Base-by-base conservation (phyloP, 1,140 invertebrate species). In the Drosophila triauraria region DNA sequence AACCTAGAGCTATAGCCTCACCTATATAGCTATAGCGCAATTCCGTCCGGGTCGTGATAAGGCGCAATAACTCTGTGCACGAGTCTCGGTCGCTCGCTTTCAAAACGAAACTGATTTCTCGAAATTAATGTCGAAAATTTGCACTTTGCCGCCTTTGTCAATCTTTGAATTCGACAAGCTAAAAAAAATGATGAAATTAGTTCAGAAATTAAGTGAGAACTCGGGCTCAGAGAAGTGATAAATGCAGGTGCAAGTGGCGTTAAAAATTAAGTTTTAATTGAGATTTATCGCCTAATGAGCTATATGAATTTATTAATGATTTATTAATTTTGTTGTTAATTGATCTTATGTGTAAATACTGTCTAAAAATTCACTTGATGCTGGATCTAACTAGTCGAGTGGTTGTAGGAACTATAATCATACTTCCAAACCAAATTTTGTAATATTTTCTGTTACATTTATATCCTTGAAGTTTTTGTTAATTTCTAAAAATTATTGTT, bases 101-200 rank as follows among this genome's bases (percentile, higher is more conserved):
- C 23, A 40, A 46, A 40, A n/a, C 7, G 15, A 72, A 72, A 72
- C 44, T 50, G 59, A 72, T 60, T 38, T 50, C n/a, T 47, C 13
- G 7, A 38, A 56, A 65, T 58, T 65, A 58, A 75, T 76, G 46
- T 51, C 46, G 40, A 57, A 60, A 47, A 48, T 74, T 51, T 64
- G 59, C 54, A 56, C 68, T 79, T 78, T 72, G 59, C 25, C 65
- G 32, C 53, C 53, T 65, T 53, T 32, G 48, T 12, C 35, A 25
- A 42, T 70, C 30, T 40, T 7, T 12, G 43, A 57, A 44, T 48
- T 74, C 35, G 17, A 48, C 32, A 40, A 57, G 50, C 47, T n/a
- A 50, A 67, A 32, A 20, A 44, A 57, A 53, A 58, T 80, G 77
- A 80, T 80, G 70, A 46, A 80, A 80, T 80, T 53, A 10, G 46